Conservation (phyloP, 2,888 invertebrate species). For the Drosophila sordidapex region DNA sequence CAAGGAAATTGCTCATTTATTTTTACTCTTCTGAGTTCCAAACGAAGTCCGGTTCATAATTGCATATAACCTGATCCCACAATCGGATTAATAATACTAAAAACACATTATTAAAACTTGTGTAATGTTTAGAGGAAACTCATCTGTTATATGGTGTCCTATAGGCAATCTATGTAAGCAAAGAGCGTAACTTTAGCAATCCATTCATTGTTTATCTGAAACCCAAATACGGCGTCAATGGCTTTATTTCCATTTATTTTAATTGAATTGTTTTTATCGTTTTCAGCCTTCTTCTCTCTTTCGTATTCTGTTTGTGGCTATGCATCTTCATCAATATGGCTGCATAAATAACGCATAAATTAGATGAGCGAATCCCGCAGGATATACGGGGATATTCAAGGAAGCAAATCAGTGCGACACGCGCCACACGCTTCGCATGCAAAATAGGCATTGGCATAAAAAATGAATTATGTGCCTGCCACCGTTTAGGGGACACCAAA, state of each 20-base stretch:
- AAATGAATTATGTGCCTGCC: conserved; percentile 68
- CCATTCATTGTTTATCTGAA: not conserved
- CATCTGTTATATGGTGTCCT: not conserved
- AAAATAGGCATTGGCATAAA: conserved; percentile 59
- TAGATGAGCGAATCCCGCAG: conserved; percentile 48
- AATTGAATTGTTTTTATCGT: conserved; percentile 71
- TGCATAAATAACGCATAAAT: conserved; percentile 77
- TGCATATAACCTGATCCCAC: not conserved
- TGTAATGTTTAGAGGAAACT: not conserved
- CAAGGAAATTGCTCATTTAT: not conserved
- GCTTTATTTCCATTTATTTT: conserved; percentile 50
- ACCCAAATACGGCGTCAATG: conserved; percentile 8
- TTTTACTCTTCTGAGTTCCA: not conserved
- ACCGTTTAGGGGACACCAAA: not conserved
- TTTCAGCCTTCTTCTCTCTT: conserved; percentile 3
- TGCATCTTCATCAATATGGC: conserved; percentile 59
- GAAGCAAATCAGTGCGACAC: conserved; percentile 64
- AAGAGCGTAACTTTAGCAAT: not conserved
- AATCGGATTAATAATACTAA: not conserved
- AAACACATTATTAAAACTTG: not conserved
- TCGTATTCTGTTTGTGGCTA: not conserved
- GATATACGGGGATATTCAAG: conserved; percentile 27
- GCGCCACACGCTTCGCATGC: conserved; percentile 53
- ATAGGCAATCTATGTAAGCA: not conserved
- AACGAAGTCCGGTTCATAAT: not conserved